phyloP scores from a whole-genome alignment of 2,113 vertebrate genomes.

The Aspiorhynchus laticeps region DNA sequence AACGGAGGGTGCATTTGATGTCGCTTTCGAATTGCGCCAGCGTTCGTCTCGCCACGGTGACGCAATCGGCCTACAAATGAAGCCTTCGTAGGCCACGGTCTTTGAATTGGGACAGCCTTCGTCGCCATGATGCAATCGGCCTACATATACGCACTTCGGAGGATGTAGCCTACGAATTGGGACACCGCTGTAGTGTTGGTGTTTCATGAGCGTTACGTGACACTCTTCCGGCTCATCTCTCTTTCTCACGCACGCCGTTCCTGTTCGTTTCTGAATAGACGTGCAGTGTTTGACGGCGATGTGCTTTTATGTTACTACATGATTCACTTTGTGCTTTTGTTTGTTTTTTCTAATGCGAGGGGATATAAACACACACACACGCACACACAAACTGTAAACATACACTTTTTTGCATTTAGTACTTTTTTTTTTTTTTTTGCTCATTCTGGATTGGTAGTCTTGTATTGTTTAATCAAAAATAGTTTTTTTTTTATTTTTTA shows the following conservation, averaged over 20 bases:
- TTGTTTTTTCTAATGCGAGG: background rate
- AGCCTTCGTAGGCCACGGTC: too few relatives aligned
- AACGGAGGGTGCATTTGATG: too few relatives aligned
- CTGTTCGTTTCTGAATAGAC: background rate
- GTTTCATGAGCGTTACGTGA: too few relatives aligned
- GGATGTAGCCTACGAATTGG: too few relatives aligned
- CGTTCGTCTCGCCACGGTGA: too few relatives aligned
- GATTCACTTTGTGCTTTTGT: slow-evolving; percentile 27
- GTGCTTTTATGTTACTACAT: slow-evolving; percentile 48
- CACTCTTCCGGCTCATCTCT: slow-evolving; percentile 4
- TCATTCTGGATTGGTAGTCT: slow-evolving; percentile 51
- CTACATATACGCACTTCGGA: too few relatives aligned
- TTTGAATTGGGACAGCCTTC: too few relatives aligned
- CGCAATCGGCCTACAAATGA: too few relatives aligned
- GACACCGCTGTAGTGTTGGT: too few relatives aligned
- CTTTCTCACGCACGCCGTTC: background rate
- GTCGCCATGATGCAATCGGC: too few relatives aligned
- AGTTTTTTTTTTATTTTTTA: background rate
- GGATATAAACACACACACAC: slow-evolving; percentile 18
- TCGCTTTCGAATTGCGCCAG: too few relatives aligned
- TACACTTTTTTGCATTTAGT: slow-evolving; percentile 18
- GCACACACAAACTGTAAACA: slow-evolving; percentile 36
- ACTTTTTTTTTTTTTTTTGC: background rate
- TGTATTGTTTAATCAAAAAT: slow-evolving; percentile 47
- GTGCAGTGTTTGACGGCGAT: background rate